Percentiles rank a stretch among this genome's conserved stretches.
phyloP scores from a whole-genome alignment of 2,797 vertebrate genomes.

The Rhodeus uyekii region DNA sequence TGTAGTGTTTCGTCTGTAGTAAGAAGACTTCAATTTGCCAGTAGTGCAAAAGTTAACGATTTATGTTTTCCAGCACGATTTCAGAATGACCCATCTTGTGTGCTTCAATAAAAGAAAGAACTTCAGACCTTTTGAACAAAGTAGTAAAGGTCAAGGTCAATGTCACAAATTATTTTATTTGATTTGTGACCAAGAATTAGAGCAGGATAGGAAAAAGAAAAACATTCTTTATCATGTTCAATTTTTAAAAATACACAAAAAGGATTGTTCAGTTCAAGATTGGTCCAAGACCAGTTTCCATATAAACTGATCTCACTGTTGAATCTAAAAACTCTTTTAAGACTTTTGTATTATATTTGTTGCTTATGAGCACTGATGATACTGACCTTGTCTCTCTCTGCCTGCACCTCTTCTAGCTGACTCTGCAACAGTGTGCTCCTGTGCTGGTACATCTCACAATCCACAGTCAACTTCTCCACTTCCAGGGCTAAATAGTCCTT shows the following conservation, averaged over 20 bases:
- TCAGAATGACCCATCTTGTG: neutral
- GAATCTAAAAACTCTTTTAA: neutral
- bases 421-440: slow-evolving; percentile 77
- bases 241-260: neutral
- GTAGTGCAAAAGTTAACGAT: neutral
- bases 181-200: neutral
- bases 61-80: neutral
- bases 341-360: neutral
- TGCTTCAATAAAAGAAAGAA: neutral
- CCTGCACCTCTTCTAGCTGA: slow-evolving; percentile 83
- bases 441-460: slow-evolving; percentile 83
- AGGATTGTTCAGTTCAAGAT: neutral
- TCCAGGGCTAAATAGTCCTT: slow-evolving; percentile 79
- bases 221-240: neutral
- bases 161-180: neutral
- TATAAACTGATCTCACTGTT: neutral
- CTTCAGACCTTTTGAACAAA: neutral
- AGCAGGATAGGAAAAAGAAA: too few species aligned
- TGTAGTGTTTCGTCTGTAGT: neutral
- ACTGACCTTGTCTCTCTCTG: slow-evolving; percentile 85
- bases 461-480: slow-evolving; percentile 79
- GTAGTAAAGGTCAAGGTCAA: neutral
- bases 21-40: neutral
- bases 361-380: neutral
- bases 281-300: neutral